Base-by-base conservation (phyloP, 2,797 vertebrate species). In the Hypotaenidia okinawae region DNA sequence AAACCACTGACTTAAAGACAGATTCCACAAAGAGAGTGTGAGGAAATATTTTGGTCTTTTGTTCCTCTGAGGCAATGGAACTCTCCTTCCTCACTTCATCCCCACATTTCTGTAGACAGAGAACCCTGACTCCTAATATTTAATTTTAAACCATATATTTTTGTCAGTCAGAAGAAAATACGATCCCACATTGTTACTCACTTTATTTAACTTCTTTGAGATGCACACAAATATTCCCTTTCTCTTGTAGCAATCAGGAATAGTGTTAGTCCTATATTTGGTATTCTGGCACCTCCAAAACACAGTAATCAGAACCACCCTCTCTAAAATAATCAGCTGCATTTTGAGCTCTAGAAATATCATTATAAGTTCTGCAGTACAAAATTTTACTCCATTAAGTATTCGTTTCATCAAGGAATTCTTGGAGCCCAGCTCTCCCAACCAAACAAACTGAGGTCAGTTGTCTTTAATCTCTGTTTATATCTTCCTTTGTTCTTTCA, bases 401-500 rank as follows among this genome's bases (percentile, higher is more conserved):
- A 63, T 33, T 90, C 37, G 58, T 27, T 51, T 89, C 14, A 3
- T 58, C 33, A 75, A 70, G 58, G 21, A 80, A 32, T 59, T 47
- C 47, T 35, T 62, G 24, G 22, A 83, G 23, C 15, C 15, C 11
- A 23, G 28, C 21, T 83, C 33, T 83, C 37, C 3, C 5, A 68
- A 55, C 16, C 16, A 73, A 78, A 11, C 4, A 45, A 52, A 69
- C 16, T n/a, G 23, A 72, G 62, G 61, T 8, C 49, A 62, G 6
- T 59, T 68, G 21, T 55, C 52, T 86, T 37, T 75, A 66, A 72
- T 58, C 22, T 84, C 21, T 39, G 5, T 45, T 76, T 55, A 16
- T 47, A 28, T 49, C 32, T 78, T 75, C 32, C 57, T 95, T 93
- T 87, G 51, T 62, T 73, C 63, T 70, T 90, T 82, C 52, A 27